Evolutionary conservation across 1,140 invertebrate genomes (phyloP), one percentile per base, ranked within the genome.

Genomic region (Lanistes nyassanus): DNA sequence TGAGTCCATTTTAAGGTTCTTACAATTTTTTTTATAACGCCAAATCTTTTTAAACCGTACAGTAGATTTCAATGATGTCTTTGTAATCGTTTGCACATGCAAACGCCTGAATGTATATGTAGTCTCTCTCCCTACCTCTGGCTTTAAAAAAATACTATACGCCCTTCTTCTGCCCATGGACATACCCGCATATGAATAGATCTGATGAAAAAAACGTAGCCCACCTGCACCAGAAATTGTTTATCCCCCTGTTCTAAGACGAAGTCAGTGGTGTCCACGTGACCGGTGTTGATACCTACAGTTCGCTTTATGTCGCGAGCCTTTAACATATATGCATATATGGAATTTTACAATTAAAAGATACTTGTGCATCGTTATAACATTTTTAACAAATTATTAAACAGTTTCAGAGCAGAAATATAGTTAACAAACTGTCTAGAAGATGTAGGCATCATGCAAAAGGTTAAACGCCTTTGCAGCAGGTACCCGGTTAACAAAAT

Each of bases 241-340:
- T 80, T 81, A 70, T 88, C 87, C 16, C 67, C 83, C 29, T 78
- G 75, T 75, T 86, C 83, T 29, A 88, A 69, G n/a, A 75, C 76
- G 75, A 87, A 87, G 69, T 88, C 87, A 37, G 82, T 82, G 3
- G 86, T 86, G 29, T 82, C 85, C n/a, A 88, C 81, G 74, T 88
- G 85, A 70, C 84, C 85, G 5, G 86, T 88, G 76, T 87, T 87
- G 39, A 88, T 87, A 16, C 86, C 86, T 36, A 88, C 84, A 31
- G 85, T 88, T 42, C 87, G 72, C 13, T 86, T 75, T 7, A 85
- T 74, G 75, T 88, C 87, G 56, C 81, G 47, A 36, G 74, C 84
- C 77, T 78, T 74, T 23, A 67, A 67, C 42, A 66, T 26, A 55
- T 11, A 64, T 39, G 7, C 72, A 21, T 62, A 68, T 58, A 60